Conservation (phyloP, 2,797 vertebrate genomes). For the Megaceryle alcyon region DNA sequence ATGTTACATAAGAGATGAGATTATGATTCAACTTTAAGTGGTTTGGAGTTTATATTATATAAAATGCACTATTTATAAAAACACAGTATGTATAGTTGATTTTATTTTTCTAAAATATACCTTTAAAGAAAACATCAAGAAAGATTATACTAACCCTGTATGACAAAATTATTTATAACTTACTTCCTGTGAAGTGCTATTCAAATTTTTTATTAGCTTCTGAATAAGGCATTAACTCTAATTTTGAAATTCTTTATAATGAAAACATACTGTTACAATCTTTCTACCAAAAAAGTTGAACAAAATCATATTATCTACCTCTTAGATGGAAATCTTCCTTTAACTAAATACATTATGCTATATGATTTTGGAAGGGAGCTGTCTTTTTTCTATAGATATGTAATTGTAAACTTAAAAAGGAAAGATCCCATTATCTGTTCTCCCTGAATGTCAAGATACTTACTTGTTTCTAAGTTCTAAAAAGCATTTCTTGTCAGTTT, state of each 20-base stretch:
- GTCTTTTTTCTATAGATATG: background rate
- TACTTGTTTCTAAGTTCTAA: background rate
- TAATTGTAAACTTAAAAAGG: background rate
- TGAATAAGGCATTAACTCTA: conserved; percentile 29
- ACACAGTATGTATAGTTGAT: background rate
- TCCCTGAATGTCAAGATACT: background rate
- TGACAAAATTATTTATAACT: conserved; percentile 37
- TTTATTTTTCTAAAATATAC: background rate
- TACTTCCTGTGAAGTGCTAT: conserved; percentile 22
- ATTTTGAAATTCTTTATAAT: conserved; percentile 34
- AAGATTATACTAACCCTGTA: background rate
- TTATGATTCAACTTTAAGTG: background rate
- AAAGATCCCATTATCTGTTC: background rate
- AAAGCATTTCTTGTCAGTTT: background rate
- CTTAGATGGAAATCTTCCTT: conserved; percentile 1
- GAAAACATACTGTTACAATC: conserved; percentile 37
- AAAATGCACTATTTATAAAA: background rate
- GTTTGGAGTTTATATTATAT: background rate
- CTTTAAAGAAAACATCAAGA: conserved; percentile 55
- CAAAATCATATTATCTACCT: conserved; percentile 3
- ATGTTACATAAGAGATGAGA: background rate
- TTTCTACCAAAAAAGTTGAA: conserved; percentile 46
- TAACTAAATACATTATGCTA: conserved; percentile 26
- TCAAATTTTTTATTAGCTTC: conserved; percentile 35
- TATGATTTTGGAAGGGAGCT: background rate